Conservation (phyloP, 2,113 vertebrate species). For the Cephalopholis sonnerati region DNA sequence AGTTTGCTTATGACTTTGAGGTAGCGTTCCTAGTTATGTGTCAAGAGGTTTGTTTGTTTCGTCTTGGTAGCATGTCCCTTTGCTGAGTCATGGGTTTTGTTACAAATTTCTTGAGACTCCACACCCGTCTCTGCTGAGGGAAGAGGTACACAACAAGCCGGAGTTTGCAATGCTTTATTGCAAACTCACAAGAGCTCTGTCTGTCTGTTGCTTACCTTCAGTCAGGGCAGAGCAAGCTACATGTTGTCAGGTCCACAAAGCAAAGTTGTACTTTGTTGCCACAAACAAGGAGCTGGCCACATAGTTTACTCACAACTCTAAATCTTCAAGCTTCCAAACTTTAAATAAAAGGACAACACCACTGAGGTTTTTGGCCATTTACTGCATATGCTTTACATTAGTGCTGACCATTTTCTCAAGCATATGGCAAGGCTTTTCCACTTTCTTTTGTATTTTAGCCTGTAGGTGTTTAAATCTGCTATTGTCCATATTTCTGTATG, state of each 20-base stretch:
- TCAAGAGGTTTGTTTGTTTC: constrained; percentile 78
- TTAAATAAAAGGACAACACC: constrained; percentile 5
- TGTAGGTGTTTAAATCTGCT: neutral
- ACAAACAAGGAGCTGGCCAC: constrained; percentile 1
- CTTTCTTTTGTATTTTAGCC: no score
- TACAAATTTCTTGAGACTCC: constrained; percentile 34
- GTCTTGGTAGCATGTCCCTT: constrained; percentile 65
- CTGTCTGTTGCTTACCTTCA: neutral
- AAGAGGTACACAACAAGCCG: constrained; percentile 16
- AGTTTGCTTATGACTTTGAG: constrained; percentile 81
- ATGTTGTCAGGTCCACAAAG: neutral
- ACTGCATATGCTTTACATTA: neutral
- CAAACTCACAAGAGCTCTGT: constrained; percentile 27
- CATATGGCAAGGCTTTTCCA: no score
- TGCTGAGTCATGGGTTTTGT: constrained; percentile 13
- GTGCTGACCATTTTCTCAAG: constrained; percentile 28
- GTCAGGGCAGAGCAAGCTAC: constrained; percentile 33
- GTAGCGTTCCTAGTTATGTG: constrained; percentile 88
- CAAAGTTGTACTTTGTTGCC: constrained; percentile 19
- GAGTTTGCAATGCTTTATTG: constrained; percentile 2
- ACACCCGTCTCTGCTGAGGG: constrained; percentile 45
- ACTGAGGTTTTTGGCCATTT: constrained; percentile 1
- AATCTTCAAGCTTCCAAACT: neutral
- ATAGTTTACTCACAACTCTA: neutral
- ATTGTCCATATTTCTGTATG: neutral